Evolutionary conservation across 2,113 vertebrate species (phyloP).

Genomic region (Melanotaenia duboulayi): DNA sequence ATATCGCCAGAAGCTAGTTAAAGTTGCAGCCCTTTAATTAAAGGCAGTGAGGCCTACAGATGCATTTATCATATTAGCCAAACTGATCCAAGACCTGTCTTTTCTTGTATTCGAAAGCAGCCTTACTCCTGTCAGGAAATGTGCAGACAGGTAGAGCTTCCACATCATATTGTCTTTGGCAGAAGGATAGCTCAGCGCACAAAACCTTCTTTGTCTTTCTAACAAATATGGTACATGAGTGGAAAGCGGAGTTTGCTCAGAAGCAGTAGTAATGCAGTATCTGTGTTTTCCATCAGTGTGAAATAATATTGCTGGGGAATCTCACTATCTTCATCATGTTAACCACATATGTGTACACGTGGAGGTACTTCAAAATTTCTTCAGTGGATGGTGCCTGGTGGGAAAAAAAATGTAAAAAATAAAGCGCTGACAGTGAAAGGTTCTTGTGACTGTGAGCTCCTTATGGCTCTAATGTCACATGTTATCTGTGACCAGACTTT

Average conservation of each 20-base stretch:
- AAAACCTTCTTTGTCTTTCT: slow-evolving; percentile 75
- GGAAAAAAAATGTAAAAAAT: neutral
- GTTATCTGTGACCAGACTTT: too few species aligned
- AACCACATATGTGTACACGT: neutral
- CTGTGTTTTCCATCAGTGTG: slow-evolving; percentile 55
- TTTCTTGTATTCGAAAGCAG: slow-evolving; percentile 62
- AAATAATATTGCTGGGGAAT: slow-evolving; percentile 24
- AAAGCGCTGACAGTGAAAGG: neutral
- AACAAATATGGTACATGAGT: slow-evolving; percentile 46
- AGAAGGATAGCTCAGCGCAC: slow-evolving; percentile 39
- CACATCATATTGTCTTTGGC: slow-evolving; percentile 72
- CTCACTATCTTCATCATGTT: slow-evolving; percentile 18
- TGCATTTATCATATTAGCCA: slow-evolving; percentile 63
- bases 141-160: slow-evolving; percentile 75
- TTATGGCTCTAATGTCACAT: too few species aligned
- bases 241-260: slow-evolving; percentile 50
- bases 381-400: neutral
- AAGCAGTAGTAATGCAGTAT: slow-evolving; percentile 48
- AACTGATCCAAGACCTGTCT: slow-evolving; percentile 59
- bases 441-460: too few species aligned
- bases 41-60: slow-evolving; percentile 41
- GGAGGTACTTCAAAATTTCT: neutral
- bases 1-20: slow-evolving; percentile 52
- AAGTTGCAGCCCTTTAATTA: slow-evolving; percentile 68
- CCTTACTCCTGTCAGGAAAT: slow-evolving; percentile 60